Percentiles rank a stretch among this genome's conserved stretches.
These are phyloP conservation scores for Pituophis catenifer DNA, from an alignment of 2,113 vertebrate genomes.

Conservation along the genomic window DNA sequence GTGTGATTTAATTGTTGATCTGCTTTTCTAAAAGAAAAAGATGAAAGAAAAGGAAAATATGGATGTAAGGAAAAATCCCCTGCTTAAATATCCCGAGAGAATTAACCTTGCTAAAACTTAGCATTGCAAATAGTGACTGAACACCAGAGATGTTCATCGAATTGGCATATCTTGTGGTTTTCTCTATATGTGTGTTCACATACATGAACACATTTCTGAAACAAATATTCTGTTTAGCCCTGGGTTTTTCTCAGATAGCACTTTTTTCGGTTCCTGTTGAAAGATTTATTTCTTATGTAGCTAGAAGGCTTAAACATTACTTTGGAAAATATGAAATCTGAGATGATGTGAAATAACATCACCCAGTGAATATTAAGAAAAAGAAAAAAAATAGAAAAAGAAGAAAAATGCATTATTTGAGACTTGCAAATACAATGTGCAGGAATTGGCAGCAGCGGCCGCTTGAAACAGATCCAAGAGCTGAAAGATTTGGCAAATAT, in stretches of 20 bases:
- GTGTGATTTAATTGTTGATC: not conserved
- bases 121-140: conserved; percentile 8
- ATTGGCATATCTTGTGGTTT: not conserved
- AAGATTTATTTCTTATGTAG: conserved; percentile 12
- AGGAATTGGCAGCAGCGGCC: not conserved
- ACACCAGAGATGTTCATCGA: not conserved
- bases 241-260: not conserved
- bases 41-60: not conserved
- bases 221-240: not conserved
- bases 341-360: conserved; percentile 1
- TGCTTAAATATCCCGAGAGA: not conserved
- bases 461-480: not conserved
- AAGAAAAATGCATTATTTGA: not conserved
- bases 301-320: conserved; percentile 5
- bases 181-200: not conserved
- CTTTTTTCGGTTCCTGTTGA: not conserved
- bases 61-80: not conserved
- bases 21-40: not conserved
- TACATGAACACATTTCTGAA: not conserved
- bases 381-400: not conserved
- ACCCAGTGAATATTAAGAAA: not conserved
- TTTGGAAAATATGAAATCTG: conserved; percentile 17
- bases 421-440: not conserved
- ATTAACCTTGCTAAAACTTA: not conserved
- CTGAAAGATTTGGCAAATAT: not conserved